Conservation (phyloP, 2,113 vertebrate genomes). For the Sorex fumeus region DNA sequence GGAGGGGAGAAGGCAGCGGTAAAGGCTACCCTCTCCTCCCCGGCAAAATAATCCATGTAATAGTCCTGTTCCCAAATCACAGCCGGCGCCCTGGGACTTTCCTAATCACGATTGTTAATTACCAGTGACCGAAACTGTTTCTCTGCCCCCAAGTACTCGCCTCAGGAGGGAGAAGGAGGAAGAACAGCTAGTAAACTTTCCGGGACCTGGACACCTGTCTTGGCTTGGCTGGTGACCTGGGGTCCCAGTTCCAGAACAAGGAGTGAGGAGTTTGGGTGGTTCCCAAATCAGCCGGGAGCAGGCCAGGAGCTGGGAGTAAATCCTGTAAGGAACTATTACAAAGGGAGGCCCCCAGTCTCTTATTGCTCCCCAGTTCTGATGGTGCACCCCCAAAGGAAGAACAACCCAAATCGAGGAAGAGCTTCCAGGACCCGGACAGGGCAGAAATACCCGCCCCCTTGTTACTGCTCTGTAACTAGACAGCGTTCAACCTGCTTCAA, state of each 20-base stretch:
- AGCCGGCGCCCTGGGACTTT: neutral
- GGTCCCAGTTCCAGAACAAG: no score
- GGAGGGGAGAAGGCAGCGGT: neutral
- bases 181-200: neutral
- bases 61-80: neutral
- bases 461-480: neutral
- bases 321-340: no score
- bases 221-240: no score
- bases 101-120: neutral
- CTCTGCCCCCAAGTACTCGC: neutral
- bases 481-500: neutral
- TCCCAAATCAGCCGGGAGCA: no score
- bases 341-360: no score
- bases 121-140: neutral
- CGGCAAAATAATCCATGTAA: neutral
- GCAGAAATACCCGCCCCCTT: rapidly evolving
- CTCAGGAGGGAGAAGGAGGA: neutral
- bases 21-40: neutral
- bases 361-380: no score
- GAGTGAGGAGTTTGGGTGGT: no score
- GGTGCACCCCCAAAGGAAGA: rapidly evolving
- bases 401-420: rapidly evolving
- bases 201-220: neutral
- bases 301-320: no score
- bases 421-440: neutral